Conservation (phyloP, 2,888 invertebrate genomes). For the Rapana venosa region DNA sequence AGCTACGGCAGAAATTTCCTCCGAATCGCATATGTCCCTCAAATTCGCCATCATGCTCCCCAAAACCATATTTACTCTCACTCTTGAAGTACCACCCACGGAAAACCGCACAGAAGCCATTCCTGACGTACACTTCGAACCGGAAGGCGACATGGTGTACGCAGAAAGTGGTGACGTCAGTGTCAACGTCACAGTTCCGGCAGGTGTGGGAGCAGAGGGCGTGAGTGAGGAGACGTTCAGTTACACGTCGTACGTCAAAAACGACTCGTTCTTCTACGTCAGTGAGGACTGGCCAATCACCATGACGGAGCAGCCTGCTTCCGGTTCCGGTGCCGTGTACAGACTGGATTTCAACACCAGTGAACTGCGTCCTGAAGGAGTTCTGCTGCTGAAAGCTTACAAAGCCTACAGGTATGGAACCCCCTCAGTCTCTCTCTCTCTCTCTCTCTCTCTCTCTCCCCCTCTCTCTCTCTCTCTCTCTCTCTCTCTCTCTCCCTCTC, state of each 20-base stretch:
- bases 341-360: constrained; percentile 6
- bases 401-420: neutral
- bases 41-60: neutral
- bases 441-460: too few species aligned
- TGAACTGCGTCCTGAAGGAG: neutral
- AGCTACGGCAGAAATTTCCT: too few species aligned
- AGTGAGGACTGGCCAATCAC: neutral
- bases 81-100: neutral
- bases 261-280: neutral
- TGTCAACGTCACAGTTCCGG: neutral
- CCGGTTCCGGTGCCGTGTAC: neutral
- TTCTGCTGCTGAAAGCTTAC: neutral
- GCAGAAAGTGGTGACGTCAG: neutral
- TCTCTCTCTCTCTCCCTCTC: too few species aligned
- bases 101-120: neutral
- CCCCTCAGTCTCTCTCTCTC: too few species aligned
- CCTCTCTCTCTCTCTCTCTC: too few species aligned
- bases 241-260: neutral
- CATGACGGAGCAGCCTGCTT: neutral
- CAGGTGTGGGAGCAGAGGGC: neutral
- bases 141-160: constrained; percentile 11
- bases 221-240: neutral
- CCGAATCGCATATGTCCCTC: neutral
- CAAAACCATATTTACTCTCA: neutral
- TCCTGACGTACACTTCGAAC: neutral